phyloP scores from a whole-genome alignment of 2,113 vertebrate genomes.

The Lonchura striata region DNA sequence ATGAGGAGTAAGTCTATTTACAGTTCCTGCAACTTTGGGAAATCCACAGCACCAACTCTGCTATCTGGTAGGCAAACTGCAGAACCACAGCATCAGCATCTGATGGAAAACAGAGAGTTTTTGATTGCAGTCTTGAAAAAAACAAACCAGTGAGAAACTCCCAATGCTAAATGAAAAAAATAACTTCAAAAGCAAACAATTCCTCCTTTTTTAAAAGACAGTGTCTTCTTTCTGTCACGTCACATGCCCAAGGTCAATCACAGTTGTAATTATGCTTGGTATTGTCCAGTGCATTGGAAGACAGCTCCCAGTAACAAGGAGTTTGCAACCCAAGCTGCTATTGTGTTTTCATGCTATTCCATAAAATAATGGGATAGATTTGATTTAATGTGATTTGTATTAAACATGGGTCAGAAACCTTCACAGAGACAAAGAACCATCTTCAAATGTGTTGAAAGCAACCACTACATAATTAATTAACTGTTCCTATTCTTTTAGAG shows the following conservation, averaged over 20 bases:
- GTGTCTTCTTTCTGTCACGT: not conserved
- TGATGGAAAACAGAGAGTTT: not conserved
- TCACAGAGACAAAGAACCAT: not conserved
- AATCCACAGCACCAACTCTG: not conserved
- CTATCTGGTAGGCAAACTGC: not conserved
- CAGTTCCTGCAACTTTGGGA: not conserved
- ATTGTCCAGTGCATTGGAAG: not conserved
- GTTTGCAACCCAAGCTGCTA: not conserved
- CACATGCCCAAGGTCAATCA: not conserved
- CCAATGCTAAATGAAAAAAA: not conserved
- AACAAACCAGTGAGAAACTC: fast-evolving
- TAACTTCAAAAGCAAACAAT: not conserved
- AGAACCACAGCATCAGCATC: not conserved
- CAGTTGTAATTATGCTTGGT: fast-evolving
- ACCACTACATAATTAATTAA: not conserved
- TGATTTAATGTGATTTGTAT: not conserved
- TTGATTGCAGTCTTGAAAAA: not conserved
- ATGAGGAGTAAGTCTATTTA: fast-evolving
- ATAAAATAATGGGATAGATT: not conserved
- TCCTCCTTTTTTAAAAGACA: not conserved
- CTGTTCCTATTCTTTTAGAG: constrained; percentile 57
- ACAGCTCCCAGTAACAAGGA: not conserved
- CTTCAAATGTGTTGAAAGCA: not conserved
- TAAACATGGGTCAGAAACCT: not conserved
- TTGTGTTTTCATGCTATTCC: not conserved